These are phyloP conservation scores for Malachius bipustulatus DNA, from an alignment of 2,888 invertebrate species.

Conservation along the genomic window DNA sequence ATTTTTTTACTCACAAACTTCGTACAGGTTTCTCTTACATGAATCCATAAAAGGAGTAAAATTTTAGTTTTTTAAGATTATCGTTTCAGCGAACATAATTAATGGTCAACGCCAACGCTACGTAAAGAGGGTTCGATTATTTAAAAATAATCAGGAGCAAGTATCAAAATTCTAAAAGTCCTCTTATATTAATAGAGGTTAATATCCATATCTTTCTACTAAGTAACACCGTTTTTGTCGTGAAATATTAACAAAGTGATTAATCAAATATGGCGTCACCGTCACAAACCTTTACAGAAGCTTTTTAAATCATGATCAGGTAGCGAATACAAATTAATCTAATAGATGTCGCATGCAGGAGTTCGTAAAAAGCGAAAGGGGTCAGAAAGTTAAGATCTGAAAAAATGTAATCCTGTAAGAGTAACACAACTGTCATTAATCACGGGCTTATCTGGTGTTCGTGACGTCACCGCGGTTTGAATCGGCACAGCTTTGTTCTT, in stretches of 20 bases:
- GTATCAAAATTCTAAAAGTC: too few species aligned
- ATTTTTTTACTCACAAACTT: too few species aligned
- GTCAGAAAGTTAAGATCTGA: conserved; percentile 24
- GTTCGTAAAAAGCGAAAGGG: conserved; percentile 11
- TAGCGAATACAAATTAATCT: conserved; percentile 9
- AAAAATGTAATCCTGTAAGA: conserved; percentile 29
- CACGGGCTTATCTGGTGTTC: conserved; percentile 29
- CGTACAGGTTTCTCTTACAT: too few species aligned
- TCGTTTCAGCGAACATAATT: too few species aligned
- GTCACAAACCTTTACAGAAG: not conserved
- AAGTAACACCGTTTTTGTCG: too few species aligned
- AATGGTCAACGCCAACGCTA: too few species aligned
- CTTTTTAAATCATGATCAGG: not conserved
- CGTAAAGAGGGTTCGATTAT: too few species aligned
- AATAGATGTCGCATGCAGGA: conserved; percentile 11
- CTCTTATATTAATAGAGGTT: too few species aligned
- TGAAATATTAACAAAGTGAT: not conserved
- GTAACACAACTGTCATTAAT: conserved; percentile 31
- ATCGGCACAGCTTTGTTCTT: conserved; percentile 15
- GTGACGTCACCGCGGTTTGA: conserved; percentile 24
- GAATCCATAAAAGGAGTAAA: too few species aligned
- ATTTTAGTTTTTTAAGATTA: too few species aligned
- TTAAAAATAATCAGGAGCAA: too few species aligned
- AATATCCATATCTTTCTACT: too few species aligned
- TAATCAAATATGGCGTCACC: not conserved